Base-by-base conservation (phyloP, 2,888 invertebrate genomes). In the Acronicta aceris region DNA sequence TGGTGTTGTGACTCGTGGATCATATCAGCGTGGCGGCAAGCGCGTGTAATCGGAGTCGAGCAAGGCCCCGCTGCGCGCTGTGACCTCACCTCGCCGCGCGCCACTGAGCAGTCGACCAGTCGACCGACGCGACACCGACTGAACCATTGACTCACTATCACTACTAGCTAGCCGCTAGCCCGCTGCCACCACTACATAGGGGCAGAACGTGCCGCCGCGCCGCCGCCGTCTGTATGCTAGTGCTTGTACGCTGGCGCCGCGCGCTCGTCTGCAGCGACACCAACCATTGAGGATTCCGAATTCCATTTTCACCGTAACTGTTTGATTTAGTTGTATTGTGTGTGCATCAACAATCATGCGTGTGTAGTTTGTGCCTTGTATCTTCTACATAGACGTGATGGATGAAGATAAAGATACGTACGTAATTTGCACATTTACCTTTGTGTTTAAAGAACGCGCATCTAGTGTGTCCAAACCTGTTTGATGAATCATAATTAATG, bases 361-460 rank as follows among this genome's bases (percentile, higher is more conserved):
- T 48, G 47, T 48, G 47, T 38, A n/a, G 38, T 38, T 33, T n/a
- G 38, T 38, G 38, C 5, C n/a, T 33, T 17, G 17, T 33, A 16
- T 16, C 30, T 30, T 33, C 4, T 2, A 16, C 16, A 12, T 16
- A 6, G 9, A 25, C 27, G 9, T 9, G 33, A 68, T 68, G 65
- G 61, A 68, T 40, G 61, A 30, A n/a, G 41, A 60, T 42, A 68
- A 45, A n/a, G 48, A 61, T 45, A 42, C 21, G 65, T 65, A 69
- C 16, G 65, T 65, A 51, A 27, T 5, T 21, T 12, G 38, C n/a
- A 38, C 38, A 5, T 43, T 33, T 15, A 38, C 13, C 12, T 38
- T 30, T 25, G 48, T 17, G 9, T 49, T 1, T 13, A 21, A 41
- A 40, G 27, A 21, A 10, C 36, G 36, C 21, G 53, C n/a, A 25